These are phyloP conservation scores for Eufriesea mexicana DNA, from an alignment of 1,140 invertebrate species.

Conservation along the genomic window DNA sequence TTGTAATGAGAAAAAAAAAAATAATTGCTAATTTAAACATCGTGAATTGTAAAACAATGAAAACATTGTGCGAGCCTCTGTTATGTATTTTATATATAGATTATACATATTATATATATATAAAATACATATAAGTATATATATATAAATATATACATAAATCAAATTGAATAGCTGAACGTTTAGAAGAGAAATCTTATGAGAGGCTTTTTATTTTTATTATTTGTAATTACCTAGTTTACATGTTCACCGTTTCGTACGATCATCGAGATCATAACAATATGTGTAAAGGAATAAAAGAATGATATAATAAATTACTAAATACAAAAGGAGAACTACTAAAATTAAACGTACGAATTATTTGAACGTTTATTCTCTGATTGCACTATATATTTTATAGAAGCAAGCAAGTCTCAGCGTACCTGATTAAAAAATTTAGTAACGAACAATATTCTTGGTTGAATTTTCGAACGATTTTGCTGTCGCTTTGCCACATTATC, in stretches of 20 bases:
- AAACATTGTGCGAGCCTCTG: slow-evolving; percentile 76
- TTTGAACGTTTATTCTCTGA: slow-evolving; percentile 29
- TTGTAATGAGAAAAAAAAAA: slow-evolving; percentile 67
- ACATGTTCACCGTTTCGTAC: slow-evolving; percentile 78
- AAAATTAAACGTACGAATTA: slow-evolving; percentile 36
- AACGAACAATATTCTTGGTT: neutral
- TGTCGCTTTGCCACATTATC: neutral
- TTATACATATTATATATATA: too few species aligned
- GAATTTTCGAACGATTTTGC: neutral
- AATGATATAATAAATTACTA: slow-evolving; percentile 78
- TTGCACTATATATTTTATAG: neutral
- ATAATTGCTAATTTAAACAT: slow-evolving; percentile 65
- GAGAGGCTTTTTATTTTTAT: slow-evolving; percentile 81
- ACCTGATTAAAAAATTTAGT: neutral
- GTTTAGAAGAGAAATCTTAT: slow-evolving; percentile 75
- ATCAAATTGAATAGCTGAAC: slow-evolving; percentile 74
- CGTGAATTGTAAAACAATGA: slow-evolving; percentile 74
- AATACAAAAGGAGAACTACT: slow-evolving; percentile 66
- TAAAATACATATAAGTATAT: slow-evolving; percentile 77
- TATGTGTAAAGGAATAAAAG: slow-evolving; percentile 75
- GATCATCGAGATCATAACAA: slow-evolving; percentile 75
- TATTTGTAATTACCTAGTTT: slow-evolving; percentile 80
- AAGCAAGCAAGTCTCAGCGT: neutral
- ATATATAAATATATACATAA: slow-evolving; percentile 74
- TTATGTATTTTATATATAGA: slow-evolving; percentile 82